phyloP scores from a whole-genome alignment of 1,140 invertebrate genomes.

The Drosophila leontia region DNA sequence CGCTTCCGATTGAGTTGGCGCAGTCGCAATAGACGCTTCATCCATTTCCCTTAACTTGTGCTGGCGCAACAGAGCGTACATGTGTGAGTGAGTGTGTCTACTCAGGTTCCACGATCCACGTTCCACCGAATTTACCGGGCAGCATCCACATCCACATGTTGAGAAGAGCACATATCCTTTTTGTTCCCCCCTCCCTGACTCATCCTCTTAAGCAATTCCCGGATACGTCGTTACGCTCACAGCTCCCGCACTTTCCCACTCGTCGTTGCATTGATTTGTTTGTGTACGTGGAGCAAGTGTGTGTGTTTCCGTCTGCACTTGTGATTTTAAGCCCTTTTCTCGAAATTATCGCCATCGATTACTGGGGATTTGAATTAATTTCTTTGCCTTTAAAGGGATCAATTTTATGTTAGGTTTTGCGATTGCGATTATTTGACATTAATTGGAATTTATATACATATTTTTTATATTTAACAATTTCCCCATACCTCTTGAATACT shows the following conservation, averaged over 20 bases:
- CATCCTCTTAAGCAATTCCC: constrained; percentile 1
- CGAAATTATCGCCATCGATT: constrained; percentile 10
- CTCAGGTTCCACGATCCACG: constrained; percentile 22
- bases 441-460: too few species aligned
- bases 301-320: constrained; percentile 21
- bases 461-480: neutral
- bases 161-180: constrained; percentile 45
- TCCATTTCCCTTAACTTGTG: constrained; percentile 36
- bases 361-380: neutral
- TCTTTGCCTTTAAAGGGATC: neutral
- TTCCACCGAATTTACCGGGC: constrained; percentile 67
- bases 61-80: constrained; percentile 34
- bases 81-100: constrained; percentile 6
- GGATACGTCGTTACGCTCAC: constrained; percentile 4
- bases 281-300: constrained; percentile 13
- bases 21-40: constrained; percentile 50
- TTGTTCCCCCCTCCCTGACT: neutral
- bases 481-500: too few species aligned
- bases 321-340: constrained; percentile 15
- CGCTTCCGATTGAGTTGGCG: constrained; percentile 73
- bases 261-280: constrained; percentile 39
- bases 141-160: constrained; percentile 75
- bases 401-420: neutral
- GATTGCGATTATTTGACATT: neutral
- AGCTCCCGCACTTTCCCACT: constrained; percentile 1